Percentiles rank a stretch among this genome's conserved stretches.
Evolutionary conservation across 2,113 vertebrate species (phyloP).

Genomic region (Erythrolamprus reginae): DNA sequence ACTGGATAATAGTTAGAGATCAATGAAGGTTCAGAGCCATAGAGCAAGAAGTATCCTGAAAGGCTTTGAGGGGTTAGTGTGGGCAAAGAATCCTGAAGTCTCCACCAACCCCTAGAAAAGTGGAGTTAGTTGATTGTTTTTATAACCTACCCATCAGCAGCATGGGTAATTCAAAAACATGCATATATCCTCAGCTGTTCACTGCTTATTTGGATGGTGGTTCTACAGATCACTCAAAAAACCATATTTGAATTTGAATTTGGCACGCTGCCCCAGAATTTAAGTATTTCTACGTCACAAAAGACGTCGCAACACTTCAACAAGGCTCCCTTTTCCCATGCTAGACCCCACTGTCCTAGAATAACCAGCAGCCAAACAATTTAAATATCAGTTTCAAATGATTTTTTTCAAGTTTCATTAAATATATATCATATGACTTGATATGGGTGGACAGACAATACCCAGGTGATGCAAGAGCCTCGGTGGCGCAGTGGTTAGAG

Average conservation of each 20-base stretch:
- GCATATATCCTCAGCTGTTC: neutral
- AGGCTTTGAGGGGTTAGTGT: neutral
- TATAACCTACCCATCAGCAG: neutral
- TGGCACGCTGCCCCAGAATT: neutral
- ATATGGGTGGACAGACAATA: neutral
- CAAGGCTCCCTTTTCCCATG: neutral
- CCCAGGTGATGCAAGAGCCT: neutral
- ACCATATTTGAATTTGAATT: neutral
- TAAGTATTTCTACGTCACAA: neutral
- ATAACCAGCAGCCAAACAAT: neutral
- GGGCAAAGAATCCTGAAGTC: neutral
- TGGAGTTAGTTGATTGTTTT: neutral
- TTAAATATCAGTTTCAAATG: neutral
- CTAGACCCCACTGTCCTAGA: too few relatives aligned
- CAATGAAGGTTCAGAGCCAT: neutral
- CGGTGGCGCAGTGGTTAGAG: too few relatives aligned
- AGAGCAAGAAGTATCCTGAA: neutral
- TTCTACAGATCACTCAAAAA: neutral
- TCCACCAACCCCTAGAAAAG: neutral
- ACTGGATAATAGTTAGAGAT: neutral
- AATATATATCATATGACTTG: neutral
- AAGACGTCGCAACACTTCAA: neutral
- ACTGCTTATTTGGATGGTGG: neutral
- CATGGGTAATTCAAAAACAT: neutral
- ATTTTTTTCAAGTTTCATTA: neutral